Base-by-base conservation (phyloP, 2,797 vertebrate genomes). In the Chlorospingus semifuscus region DNA sequence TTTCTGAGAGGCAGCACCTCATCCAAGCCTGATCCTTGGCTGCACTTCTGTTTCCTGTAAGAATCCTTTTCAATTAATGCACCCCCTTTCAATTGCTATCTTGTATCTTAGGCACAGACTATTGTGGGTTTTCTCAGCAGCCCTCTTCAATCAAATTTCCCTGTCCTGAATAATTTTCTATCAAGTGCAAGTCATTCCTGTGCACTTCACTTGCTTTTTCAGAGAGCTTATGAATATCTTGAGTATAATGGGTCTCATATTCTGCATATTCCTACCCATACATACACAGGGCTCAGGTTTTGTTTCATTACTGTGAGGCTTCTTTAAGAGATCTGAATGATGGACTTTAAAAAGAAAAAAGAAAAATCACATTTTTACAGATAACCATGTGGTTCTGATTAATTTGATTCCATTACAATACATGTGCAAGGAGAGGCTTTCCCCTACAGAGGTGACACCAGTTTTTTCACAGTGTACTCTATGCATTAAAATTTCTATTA, bases 1-100 rank as follows among this genome's bases (percentile, higher is more conserved):
- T 68, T 80, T 12, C 19, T 30, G 36, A 76, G 53, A 46, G 32
- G 27, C 0, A 1, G 42, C 56, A 27, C 29, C 52, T 65, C 6
- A 30, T 70, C 63, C 36, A 66, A 79, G 16, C n/a, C 52, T 30
- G n/a, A 17, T 50, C 22, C 53, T 57, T 63, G 50, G n/a, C 21
- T 59, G 21, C 24, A 14, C 47, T 69, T 64, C 11, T 71, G 22
- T 63, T 72, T 47, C 6, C 39, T 56, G 2, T 42, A n/a, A 66
- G 79, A 87, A 77, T 63, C 6, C 1, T 52, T 63, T 11, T 16
- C 26, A 66, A 68, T 64, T 90, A 68, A 50, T 26, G 27, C 2
- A 0, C 5, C 39, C 0, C 0, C 3, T 80, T 87, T 80, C 41
- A 44, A 1, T n/a, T 77, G 29, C 64, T 49, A 0, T 46, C 60